These are phyloP conservation scores for Tauraco hartlaubi DNA, from an alignment of 2,797 vertebrate species.

Conservation along the genomic window DNA sequence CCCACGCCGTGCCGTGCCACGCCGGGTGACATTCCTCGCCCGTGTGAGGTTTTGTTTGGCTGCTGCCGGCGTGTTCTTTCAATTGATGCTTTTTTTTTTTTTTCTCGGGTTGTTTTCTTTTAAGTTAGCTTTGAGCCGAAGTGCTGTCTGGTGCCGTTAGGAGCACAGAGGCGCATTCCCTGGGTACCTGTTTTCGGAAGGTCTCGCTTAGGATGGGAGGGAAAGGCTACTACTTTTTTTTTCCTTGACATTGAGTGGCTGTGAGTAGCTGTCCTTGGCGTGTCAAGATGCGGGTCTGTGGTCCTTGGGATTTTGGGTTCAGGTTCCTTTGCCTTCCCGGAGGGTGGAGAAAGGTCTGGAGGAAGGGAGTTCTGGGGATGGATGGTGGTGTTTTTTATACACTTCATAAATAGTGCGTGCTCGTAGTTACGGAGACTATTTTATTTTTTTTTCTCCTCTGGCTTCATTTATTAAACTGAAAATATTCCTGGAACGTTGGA, in stretches of 20 bases:
- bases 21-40: background rate
- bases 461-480: background rate
- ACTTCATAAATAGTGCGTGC: background rate
- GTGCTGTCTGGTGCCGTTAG: background rate
- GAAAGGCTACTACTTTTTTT: background rate
- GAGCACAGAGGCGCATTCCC: conserved; percentile 16
- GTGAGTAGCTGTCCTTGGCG: conserved; percentile 3
- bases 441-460: background rate
- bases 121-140: background rate
- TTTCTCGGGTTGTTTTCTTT: background rate
- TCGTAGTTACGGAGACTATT: background rate
- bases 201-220: background rate
- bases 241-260: conserved; percentile 3
- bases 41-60: background rate
- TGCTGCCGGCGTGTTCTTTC: background rate
- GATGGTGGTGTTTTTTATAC: background rate
- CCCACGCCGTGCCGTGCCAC: background rate
- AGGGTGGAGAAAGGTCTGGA: background rate
- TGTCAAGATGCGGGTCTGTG: background rate
- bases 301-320: background rate
- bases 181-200: background rate
- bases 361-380: background rate
- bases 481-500: background rate
- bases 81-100: background rate
- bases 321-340: background rate